Percentiles rank a stretch among this genome's conserved stretches.
phyloP scores from a whole-genome alignment of 2,888 invertebrate genomes.

The Latrodectus hesperus region DNA sequence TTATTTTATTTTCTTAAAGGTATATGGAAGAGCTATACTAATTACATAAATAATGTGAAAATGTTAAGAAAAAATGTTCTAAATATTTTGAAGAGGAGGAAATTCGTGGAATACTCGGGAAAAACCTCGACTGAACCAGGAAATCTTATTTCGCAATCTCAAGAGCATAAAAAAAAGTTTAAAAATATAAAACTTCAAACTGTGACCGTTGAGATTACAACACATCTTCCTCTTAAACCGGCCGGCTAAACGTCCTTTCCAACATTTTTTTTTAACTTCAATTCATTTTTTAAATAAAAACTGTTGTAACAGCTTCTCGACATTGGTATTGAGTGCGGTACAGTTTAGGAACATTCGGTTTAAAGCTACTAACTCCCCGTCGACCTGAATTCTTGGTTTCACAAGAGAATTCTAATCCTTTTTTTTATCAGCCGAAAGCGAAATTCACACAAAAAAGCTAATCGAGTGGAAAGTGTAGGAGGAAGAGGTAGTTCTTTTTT shows the following conservation, averaged over 20 bases:
- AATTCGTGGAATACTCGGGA: too few species aligned
- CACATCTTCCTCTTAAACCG: neutral
- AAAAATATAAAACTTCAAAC: neutral
- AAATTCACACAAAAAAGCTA: constrained; percentile 16
- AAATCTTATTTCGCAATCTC: neutral
- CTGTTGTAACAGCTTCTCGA: neutral
- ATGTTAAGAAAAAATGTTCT: too few species aligned
- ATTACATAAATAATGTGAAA: too few species aligned
- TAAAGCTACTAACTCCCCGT: neutral
- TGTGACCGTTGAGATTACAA: neutral
- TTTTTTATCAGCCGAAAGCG: neutral
- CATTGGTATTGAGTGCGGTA: neutral
- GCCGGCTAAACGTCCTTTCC: neutral
- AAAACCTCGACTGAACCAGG: neutral
- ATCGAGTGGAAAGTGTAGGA: constrained; percentile 44
- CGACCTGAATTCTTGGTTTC: constrained; percentile 26
- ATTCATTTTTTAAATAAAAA: neutral
- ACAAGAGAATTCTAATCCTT: constrained; percentile 4
- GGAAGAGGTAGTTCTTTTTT: constrained; percentile 6
- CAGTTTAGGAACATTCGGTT: neutral
- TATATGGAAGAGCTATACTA: too few species aligned
- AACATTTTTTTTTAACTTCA: neutral
- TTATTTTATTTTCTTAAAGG: too few species aligned
- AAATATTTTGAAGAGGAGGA: too few species aligned
- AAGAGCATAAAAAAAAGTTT: neutral